These are phyloP conservation scores for Donacobius atricapilla DNA, from an alignment of 2,113 vertebrate genomes.

Conservation along the genomic window DNA sequence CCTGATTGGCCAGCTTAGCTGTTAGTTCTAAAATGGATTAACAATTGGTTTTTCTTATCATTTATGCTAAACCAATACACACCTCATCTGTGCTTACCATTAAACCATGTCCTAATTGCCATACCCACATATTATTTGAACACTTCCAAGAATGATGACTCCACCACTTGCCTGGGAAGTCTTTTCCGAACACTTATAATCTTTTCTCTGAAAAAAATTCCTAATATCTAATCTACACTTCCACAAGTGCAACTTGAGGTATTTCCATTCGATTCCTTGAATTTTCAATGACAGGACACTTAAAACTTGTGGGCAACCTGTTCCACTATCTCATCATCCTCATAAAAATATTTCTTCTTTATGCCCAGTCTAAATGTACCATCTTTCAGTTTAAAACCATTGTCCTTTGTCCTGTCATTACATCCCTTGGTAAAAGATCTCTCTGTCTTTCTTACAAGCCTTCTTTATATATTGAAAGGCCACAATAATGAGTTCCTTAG, in stretches of 20 bases:
- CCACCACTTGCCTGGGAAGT: background rate
- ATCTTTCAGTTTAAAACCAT: background rate
- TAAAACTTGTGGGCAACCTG: background rate
- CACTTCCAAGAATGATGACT: background rate
- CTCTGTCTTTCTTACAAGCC: background rate
- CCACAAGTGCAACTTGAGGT: background rate
- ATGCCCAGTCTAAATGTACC: background rate
- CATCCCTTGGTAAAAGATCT: background rate
- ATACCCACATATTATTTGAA: background rate
- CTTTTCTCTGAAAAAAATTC: background rate
- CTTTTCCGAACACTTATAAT: background rate
- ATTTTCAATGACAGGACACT: background rate
- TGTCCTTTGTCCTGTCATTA: background rate
- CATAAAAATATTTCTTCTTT: background rate
- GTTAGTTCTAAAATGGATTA: too few relatives aligned
- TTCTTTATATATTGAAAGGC: background rate
- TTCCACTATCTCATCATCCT: background rate
- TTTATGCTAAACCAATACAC: too few relatives aligned
- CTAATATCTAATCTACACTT: background rate
- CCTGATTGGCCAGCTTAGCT: too few relatives aligned
- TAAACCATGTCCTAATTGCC: background rate
- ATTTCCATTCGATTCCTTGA: background rate
- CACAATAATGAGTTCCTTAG: background rate
- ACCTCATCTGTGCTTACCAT: background rate
- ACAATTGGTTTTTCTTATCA: too few relatives aligned